Percentiles rank a stretch among this genome's conserved stretches.
These are phyloP conservation scores for Pelmatolapia mariae DNA, from an alignment of 2,113 vertebrate genomes.

Conservation along the genomic window DNA sequence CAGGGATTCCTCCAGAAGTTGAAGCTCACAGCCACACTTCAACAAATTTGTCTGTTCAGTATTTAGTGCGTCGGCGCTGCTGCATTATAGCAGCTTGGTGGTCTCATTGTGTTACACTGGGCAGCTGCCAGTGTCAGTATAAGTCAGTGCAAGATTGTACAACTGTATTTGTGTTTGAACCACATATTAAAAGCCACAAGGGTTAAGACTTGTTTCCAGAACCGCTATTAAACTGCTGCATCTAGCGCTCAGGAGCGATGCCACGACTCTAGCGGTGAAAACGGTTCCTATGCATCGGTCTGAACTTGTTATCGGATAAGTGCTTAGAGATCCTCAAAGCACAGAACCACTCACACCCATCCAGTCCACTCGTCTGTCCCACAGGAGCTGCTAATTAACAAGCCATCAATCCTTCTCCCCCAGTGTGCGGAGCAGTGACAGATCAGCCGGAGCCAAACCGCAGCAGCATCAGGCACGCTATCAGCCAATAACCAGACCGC, in stretches of 20 bases:
- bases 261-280: background rate
- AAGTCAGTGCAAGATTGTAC: constrained; percentile 7
- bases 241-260: background rate
- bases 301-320: background rate
- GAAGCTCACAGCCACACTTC: background rate
- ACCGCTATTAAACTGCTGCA: background rate
- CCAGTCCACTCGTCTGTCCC: constrained; percentile 12
- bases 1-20: background rate
- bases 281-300: background rate
- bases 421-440: constrained; percentile 15
- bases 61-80: background rate
- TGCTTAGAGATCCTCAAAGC: background rate
- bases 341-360: constrained; percentile 19
- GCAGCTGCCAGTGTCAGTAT: constrained; percentile 5
- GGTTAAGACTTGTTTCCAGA: background rate
- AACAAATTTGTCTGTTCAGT: background rate
- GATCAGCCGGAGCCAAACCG: constrained; percentile 24
- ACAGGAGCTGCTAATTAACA: constrained; percentile 34
- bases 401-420: constrained; percentile 31
- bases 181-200: constrained; percentile 38
- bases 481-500: constrained; percentile 10
- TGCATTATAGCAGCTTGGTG: background rate
- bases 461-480: constrained; percentile 40
- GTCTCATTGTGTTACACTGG: constrained; percentile 19
- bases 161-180: constrained; percentile 18